These are phyloP conservation scores for Diglossa brunneiventris DNA, from an alignment of 2,113 vertebrate species.

Conservation along the genomic window DNA sequence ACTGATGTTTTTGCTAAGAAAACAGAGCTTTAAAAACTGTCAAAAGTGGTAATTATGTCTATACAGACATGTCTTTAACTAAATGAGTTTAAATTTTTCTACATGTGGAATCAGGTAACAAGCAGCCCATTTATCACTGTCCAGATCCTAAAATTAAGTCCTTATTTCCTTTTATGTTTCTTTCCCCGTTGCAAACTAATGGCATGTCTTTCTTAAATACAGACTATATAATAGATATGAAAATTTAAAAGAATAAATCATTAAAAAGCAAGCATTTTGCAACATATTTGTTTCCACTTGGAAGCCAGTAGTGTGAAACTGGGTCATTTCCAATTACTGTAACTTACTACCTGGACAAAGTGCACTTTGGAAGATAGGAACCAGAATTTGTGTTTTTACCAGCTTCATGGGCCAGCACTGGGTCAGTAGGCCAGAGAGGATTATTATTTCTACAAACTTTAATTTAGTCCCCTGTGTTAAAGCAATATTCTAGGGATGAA, in stretches of 20 bases:
- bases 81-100: neutral
- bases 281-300: neutral
- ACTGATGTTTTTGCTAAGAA: neutral
- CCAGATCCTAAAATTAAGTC: neutral
- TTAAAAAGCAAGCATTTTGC: neutral
- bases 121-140: neutral
- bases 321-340: neutral
- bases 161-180: neutral
- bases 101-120: neutral
- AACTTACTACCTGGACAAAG: neutral
- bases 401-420: neutral
- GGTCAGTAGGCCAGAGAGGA: neutral
- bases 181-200: neutral
- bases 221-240: neutral
- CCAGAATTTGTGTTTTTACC: neutral
- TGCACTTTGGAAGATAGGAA: neutral
- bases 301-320: neutral
- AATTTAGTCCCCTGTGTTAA: neutral
- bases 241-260: neutral
- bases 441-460: neutral
- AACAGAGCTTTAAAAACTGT: neutral
- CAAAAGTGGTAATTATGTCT: neutral
- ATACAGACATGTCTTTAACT: neutral
- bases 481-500: neutral
- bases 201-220: neutral